Evolutionary conservation across 2,888 invertebrate species (phyloP).

Genomic region (Cantharis nigra): DNA sequence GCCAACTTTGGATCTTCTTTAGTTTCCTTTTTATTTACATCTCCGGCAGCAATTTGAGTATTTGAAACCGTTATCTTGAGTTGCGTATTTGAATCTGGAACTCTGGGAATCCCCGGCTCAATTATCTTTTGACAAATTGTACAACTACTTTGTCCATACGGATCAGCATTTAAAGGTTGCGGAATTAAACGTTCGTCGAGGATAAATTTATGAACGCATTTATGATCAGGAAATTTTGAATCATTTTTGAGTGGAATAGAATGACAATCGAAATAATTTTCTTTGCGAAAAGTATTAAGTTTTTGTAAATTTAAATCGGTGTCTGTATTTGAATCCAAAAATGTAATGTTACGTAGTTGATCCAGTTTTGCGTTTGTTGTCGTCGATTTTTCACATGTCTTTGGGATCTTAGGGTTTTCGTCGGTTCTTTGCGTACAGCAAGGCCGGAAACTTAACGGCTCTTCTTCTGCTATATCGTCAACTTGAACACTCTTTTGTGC

Average conservation of each 20-base stretch:
- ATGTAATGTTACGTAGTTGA: background rate
- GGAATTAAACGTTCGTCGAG: slow-evolving; percentile 63
- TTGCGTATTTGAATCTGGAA: background rate
- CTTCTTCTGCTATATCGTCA: background rate
- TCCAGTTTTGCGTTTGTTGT: background rate
- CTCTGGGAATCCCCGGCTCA: background rate
- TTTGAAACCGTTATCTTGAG: background rate
- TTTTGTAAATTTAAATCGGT: slow-evolving; percentile 28
- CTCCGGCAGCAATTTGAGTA: background rate
- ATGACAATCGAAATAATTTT: slow-evolving; percentile 66
- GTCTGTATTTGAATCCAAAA: background rate
- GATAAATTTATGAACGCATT: slow-evolving; percentile 59
- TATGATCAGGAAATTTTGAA: slow-evolving; percentile 46
- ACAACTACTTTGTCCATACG: slow-evolving; percentile 55
- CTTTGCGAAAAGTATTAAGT: slow-evolving; percentile 57
- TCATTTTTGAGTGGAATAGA: slow-evolving; percentile 54
- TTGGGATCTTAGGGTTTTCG: background rate
- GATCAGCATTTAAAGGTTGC: slow-evolving; percentile 56
- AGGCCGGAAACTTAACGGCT: background rate
- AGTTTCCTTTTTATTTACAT: background rate
- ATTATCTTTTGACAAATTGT: slow-evolving; percentile 51
- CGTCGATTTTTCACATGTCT: background rate
- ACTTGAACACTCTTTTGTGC: background rate
- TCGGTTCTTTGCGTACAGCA: background rate
- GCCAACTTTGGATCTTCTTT: background rate